Evolutionary conservation across 2,113 vertebrate genomes (phyloP).

Genomic region (Vimba vimba): DNA sequence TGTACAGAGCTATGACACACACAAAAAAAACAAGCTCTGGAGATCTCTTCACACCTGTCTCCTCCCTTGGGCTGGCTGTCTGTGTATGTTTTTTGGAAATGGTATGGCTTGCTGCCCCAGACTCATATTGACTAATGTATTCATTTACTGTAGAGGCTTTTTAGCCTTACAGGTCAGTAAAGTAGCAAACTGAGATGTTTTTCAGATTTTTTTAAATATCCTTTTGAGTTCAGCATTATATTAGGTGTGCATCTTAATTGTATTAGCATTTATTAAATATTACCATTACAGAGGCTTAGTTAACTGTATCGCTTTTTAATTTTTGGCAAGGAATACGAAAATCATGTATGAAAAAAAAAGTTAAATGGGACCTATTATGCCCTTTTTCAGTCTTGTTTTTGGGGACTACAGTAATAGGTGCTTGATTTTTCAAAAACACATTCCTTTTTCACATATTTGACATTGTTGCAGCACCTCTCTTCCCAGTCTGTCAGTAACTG

Average conservation of each 20-base stretch:
- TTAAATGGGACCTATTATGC: too few relatives aligned
- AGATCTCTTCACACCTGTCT: neutral
- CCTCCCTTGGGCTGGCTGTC: neutral
- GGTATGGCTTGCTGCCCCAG: neutral
- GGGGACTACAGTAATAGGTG: too few relatives aligned
- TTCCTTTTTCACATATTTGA: too few relatives aligned
- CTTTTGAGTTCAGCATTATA: neutral
- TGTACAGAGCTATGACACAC: neutral
- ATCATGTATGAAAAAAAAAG: too few relatives aligned
- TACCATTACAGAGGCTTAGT: too few relatives aligned
- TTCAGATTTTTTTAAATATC: neutral
- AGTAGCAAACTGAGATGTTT: neutral
- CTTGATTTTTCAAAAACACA: too few relatives aligned
- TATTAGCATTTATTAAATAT: neutral
- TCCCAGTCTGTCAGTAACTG: too few relatives aligned
- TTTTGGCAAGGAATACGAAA: too few relatives aligned
- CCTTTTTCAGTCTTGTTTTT: too few relatives aligned
- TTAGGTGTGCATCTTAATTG: neutral
- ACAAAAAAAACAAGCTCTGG: conserved; percentile 24
- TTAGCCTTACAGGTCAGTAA: neutral
- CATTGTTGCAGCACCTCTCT: too few relatives aligned
- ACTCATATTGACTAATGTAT: neutral
- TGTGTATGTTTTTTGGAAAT: conserved; percentile 3
- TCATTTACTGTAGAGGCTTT: neutral
- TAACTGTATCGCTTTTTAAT: too few relatives aligned